Evolutionary conservation across 2,888 invertebrate species (phyloP).

Genomic region (Spodoptera littoralis): DNA sequence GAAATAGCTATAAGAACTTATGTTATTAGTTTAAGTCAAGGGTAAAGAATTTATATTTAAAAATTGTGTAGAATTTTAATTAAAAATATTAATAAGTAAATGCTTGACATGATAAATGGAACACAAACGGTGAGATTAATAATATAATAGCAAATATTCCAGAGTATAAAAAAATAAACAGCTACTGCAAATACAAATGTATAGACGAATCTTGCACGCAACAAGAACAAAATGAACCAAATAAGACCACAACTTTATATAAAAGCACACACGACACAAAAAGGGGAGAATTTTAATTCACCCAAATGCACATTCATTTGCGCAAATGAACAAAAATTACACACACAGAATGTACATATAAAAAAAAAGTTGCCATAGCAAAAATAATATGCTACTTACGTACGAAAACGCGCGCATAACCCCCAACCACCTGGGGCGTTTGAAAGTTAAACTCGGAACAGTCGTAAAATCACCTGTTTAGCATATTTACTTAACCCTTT

Average conservation of each 20-base stretch:
- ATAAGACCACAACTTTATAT: too few species aligned
- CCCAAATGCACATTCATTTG: slow-evolving; percentile 12
- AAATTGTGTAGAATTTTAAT: too few species aligned
- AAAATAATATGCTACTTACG: slow-evolving; percentile 24
- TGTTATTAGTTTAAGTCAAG: too few species aligned
- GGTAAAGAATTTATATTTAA: too few species aligned
- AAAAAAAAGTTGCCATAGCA: slow-evolving; percentile 9
- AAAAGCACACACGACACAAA: neutral
- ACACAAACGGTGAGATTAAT: too few species aligned
- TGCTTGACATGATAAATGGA: too few species aligned
- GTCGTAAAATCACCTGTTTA: slow-evolving; percentile 64
- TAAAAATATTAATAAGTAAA: too few species aligned
- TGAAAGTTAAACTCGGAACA: slow-evolving; percentile 43
- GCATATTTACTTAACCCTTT: slow-evolving; percentile 65
- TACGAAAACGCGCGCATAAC: slow-evolving; percentile 22
- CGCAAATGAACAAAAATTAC: slow-evolving; percentile 12
- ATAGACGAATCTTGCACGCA: too few species aligned
- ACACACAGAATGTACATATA: neutral
- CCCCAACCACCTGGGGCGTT: slow-evolving; percentile 33
- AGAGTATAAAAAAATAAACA: neutral
- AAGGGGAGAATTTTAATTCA: neutral
- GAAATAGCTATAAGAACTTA: too few species aligned
- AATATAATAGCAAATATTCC: too few species aligned
- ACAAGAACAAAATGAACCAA: too few species aligned
- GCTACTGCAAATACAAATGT: too few species aligned